Evolutionary conservation across 1,140 invertebrate genomes (phyloP).

Genomic region (Apis dorsata): DNA sequence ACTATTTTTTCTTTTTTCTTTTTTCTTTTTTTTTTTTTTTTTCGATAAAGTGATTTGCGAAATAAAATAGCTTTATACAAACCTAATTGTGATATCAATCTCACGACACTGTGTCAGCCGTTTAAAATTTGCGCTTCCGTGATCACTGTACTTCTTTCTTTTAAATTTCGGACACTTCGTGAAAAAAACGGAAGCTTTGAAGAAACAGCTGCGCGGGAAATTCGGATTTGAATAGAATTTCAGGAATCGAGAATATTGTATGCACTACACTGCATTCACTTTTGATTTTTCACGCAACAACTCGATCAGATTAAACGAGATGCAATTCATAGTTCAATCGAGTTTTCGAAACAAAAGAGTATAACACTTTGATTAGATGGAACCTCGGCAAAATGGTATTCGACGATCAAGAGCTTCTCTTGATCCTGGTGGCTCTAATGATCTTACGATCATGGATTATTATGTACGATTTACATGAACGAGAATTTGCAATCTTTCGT

Average conservation of each 20-base stretch:
- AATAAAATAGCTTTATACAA: conserved; percentile 15
- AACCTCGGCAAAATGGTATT: background rate
- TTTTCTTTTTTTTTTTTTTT: background rate
- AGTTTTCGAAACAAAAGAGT: background rate
- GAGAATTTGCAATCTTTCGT: too few relatives aligned
- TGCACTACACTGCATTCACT: conserved; percentile 36
- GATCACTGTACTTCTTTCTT: background rate
- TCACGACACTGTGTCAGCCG: conserved; percentile 10
- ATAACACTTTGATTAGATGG: background rate
- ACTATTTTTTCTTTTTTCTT: background rate
- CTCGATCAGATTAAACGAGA: background rate
- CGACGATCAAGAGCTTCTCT: conserved; percentile 18
- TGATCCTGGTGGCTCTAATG: conserved; percentile 27
- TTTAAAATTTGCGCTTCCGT: background rate
- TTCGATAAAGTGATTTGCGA: background rate
- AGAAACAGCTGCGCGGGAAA: background rate
- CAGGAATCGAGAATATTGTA: conserved; percentile 9
- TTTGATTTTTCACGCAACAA: conserved; percentile 32
- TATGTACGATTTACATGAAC: background rate
- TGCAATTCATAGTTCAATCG: background rate
- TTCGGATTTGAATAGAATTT: background rate
- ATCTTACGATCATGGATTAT: conserved; percentile 26
- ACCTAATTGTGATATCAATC: conserved; percentile 14
- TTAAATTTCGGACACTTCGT: background rate
- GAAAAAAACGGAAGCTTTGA: background rate